Evolutionary conservation across 2,113 vertebrate species (phyloP), one percentile per base, ranked within the genome.

Genomic region (Salminus brasiliensis): DNA sequence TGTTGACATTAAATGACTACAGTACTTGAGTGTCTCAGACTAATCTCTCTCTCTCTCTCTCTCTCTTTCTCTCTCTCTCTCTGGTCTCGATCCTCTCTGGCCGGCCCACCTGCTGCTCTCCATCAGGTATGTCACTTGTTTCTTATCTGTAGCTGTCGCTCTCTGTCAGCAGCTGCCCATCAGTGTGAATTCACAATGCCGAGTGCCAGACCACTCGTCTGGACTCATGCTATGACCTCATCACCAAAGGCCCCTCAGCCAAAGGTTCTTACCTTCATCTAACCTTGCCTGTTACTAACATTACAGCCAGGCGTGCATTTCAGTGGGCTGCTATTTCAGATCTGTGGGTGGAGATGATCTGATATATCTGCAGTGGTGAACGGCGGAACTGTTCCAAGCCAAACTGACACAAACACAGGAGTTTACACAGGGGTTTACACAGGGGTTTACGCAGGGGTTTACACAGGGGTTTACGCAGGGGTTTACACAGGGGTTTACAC

Each of bases 121-220:
- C 67, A 77, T 76, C 83, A 85, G 83, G 85, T 85, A 81, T 70
- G 75, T 83, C 65, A 53, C 18, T 65, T 53, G 66, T 81, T 59
- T 68, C 60, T 83, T 69, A 66, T 72, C 59, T 69, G 36, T 78
- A 32, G 57, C 62, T 39, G 74, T 74, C 53, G 25, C 41, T 78
- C 29, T 72, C 82, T 83, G 74, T 80, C 82, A 81, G 36, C 79
- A 74, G 74, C 82, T 74, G 74, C 52, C 74, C 39, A 60, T 84
- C 69, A 74, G 69, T 74, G 52, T 49, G 63, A 78, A 45, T 55
- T 81, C 75, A 74, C 68, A 77, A 49, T 4, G 41, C 77, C 16
- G 63, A 79, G 71, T 30, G 72, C 52, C 74, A 71, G 47, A 53
- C 8, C 25, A n/a, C 43, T 29, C 32, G 43, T 68, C 49, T 67